Base-by-base conservation (phyloP, 2,888 invertebrate genomes). In the Microctonus hyperodae region DNA sequence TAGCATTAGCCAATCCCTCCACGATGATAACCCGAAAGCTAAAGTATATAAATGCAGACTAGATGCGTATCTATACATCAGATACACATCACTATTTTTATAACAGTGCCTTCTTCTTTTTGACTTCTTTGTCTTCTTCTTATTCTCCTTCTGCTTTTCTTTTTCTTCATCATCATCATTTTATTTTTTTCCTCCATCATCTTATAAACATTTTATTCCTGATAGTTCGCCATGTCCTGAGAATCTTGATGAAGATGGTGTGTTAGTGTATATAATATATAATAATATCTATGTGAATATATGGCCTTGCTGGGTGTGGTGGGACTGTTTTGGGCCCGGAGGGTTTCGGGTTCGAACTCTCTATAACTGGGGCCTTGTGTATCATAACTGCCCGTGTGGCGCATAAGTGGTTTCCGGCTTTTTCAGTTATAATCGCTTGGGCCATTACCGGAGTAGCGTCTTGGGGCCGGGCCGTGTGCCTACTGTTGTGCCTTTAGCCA, bases 391-490 rank as follows among this genome's bases (percentile, higher is more conserved):
- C 74, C 74, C 72, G 73, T 77, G 74, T 71, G 74, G 74, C 72
- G 70, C 77, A 79, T 79, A 82, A 82, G 80, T 81, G 80, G 81
- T 83, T 82, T 82, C 82, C 82, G 82, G 82, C 80, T 81, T 82
- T 83, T 81, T 81, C 79, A 77, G 81, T 81, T 78, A 82, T 82
- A 82, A 82, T 82, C 81, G 78, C 70, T 73, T 55, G 69, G 70
- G 69, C 78, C 75, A 82, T 81, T 82, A 82, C 79, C 77, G 75
- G 78, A 80, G 79, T 78, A 78, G 76, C 80, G 77, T 81, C 77
- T 77, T 74, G 76, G 73, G 75, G 72, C 77, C 75, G 76, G n/a
- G 72, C 74, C 76, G 77, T 76, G 73, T 79, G 79, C 81, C 81
- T 81, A 81, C 81, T 81, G 81, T 81, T 80, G 77, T 75, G 74